Evolutionary conservation across 1,140 invertebrate species (phyloP), one percentile per base, ranked within the genome.

Genomic region (Drosophila teissieri): DNA sequence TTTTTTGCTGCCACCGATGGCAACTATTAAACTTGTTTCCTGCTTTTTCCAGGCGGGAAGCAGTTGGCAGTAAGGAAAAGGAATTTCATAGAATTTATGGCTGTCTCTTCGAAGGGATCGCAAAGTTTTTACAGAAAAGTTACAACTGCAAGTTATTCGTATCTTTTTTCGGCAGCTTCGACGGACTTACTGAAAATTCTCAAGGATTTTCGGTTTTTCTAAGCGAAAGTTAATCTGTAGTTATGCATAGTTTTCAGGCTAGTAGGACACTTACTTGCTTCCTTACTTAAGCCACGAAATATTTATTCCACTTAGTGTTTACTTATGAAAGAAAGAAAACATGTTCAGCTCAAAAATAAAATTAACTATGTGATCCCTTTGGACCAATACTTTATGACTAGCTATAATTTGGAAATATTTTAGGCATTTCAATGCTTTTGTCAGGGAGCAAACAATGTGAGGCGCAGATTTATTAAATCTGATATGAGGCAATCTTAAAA

Each of bases 1-100:
- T n/a, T 42, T n/a, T 42, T 22, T 14, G 37, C 60, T 51, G 36
- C 31, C 60, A 55, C 49, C 57, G 78, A 57, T 75, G 61, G 72
- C 64, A 77, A 88, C 82, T 82, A 88, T 88, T 88, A 83, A 88
- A 89, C 83, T 89, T 88, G 84, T 83, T 88, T 89, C 84, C 72
- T 83, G 70, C 62, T 78, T 67, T 78, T 80, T 69, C 60, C 10
- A 48, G 45, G 36, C 11, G n/a, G 24, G 1, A 1, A 19, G 19
- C 19, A 15, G 36, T 39, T 48, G 45, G 7, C 6, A 3, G 27
- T 31, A 8, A n/a, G 15, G 67, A 48, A 36, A 44, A 72, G 75
- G 63, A 72, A 86, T 88, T 89, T 89, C 62, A 83, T 80, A 80
- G 84, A 88, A 89, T 88, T 88, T 88, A 88, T 88, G 79, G 79